Conservation (phyloP, 2,888 invertebrate species). For the Cerastoderma edule region DNA sequence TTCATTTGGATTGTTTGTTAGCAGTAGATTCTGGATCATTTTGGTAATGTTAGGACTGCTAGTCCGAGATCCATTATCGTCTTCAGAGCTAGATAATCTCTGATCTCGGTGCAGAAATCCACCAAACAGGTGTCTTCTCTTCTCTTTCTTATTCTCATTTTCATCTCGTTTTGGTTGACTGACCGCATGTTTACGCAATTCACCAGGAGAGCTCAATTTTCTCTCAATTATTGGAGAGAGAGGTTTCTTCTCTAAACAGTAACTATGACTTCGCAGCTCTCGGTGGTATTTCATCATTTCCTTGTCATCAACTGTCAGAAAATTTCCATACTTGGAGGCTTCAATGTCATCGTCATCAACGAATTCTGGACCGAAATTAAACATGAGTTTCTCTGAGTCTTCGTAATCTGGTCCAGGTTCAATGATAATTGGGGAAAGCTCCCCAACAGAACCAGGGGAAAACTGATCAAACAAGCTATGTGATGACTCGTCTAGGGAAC, state of each 20-base stretch:
- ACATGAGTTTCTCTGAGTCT: too few species aligned
- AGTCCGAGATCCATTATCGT: background rate
- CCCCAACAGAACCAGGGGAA: background rate
- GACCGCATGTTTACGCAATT: too few species aligned
- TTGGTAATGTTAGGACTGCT: conserved; percentile 43
- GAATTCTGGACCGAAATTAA: conserved; percentile 3
- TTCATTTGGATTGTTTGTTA: conserved; percentile 17
- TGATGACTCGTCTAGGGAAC: too few species aligned
- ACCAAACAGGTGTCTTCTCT: conserved; percentile 2
- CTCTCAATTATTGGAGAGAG: conserved; percentile 36
- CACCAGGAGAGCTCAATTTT: conserved; percentile 8
- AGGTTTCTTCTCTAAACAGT: conserved; percentile 18
- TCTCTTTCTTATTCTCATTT: background rate
- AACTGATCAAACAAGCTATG: too few species aligned
- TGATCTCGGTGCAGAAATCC: background rate
- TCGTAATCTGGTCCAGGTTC: background rate
- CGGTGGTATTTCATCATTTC: conserved; percentile 12
- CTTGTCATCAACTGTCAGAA: conserved; percentile 32
- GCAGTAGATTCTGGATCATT: conserved; percentile 40
- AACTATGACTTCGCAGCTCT: conserved; percentile 17
- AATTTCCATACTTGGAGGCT: conserved; percentile 16
- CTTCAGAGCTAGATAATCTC: conserved; percentile 10
- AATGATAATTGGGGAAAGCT: conserved; percentile 7
- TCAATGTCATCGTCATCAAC: background rate
- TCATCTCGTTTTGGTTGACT: too few species aligned